These are phyloP conservation scores for Cryptotermes secundus DNA, from an alignment of 1,140 invertebrate species.

Conservation along the genomic window DNA sequence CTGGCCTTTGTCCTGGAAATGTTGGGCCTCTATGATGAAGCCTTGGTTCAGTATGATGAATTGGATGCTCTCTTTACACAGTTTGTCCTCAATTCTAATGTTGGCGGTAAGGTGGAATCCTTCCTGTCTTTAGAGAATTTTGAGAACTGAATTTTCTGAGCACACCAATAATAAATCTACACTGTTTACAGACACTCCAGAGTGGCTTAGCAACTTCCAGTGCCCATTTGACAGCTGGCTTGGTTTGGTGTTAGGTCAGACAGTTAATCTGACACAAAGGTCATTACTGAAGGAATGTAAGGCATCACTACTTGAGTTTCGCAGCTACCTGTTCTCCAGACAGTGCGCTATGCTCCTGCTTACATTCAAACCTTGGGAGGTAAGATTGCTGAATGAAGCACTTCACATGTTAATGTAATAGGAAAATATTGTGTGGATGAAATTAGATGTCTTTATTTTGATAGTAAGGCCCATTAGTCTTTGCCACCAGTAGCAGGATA, in stretches of 20 bases:
- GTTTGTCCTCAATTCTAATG: conserved; percentile 89
- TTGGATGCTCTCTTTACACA: conserved; percentile 95
- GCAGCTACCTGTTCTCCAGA: conserved; percentile 92
- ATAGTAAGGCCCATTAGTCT: too few species aligned
- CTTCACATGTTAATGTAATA: too few species aligned
- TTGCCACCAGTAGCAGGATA: too few species aligned
- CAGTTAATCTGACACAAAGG: conserved; percentile 66
- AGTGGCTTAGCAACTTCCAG: conserved; percentile 78
- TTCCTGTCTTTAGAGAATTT: not conserved
- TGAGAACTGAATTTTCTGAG: not conserved
- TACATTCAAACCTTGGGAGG: conserved; percentile 75
- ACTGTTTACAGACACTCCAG: conserved; percentile 63
- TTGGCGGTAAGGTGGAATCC: conserved; percentile 60
- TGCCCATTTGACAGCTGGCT: conserved; percentile 74
- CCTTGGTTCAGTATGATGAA: conserved; percentile 95
- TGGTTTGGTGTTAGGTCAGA: conserved; percentile 71
- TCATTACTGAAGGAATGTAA: conserved; percentile 67
- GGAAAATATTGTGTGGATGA: too few species aligned
- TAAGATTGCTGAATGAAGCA: conserved; percentile 21
- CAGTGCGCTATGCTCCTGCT: conserved; percentile 85
- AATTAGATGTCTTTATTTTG: too few species aligned
- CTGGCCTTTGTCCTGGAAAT: conserved; percentile 93
- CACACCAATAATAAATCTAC: not conserved
- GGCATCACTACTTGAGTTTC: conserved; percentile 81
- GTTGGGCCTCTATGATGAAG: conserved; percentile 90